Conservation (phyloP, 2,888 invertebrate genomes). For the Oscheius myriophilus region DNA sequence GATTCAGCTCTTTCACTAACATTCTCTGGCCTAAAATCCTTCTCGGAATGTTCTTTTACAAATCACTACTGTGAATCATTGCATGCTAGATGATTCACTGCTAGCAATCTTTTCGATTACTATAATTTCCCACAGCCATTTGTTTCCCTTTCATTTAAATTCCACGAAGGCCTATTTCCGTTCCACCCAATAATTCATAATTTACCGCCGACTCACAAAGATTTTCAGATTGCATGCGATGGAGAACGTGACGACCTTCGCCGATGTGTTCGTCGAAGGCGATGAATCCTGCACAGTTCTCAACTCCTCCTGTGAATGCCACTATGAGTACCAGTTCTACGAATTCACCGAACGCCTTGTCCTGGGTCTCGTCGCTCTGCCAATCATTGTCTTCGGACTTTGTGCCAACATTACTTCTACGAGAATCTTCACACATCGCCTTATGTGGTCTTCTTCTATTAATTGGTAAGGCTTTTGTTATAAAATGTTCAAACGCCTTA, state of each 20-base stretch:
- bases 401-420: constrained; percentile 61
- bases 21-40: too few relatives aligned
- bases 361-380: constrained; percentile 59
- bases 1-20: too few relatives aligned
- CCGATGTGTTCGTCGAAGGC: constrained; percentile 20
- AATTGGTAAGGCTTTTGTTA: constrained; percentile 60
- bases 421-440: constrained; percentile 62
- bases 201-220: too few relatives aligned
- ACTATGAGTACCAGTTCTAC: constrained; percentile 59
- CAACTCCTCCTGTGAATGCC: constrained; percentile 59
- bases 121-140: background rate
- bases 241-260: constrained; percentile 19
- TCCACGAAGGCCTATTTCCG: background rate
- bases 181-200: background rate
- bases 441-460: constrained; percentile 61
- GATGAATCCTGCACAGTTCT: constrained; percentile 41
- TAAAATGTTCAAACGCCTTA: too few relatives aligned
- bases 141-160: constrained; percentile 1
- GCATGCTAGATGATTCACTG: too few relatives aligned
- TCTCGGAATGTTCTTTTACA: too few relatives aligned
- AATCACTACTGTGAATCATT: too few relatives aligned
- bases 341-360: constrained; percentile 55
- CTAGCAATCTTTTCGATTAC: too few relatives aligned
- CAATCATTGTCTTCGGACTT: constrained; percentile 61
- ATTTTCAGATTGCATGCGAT: constrained; percentile 21